phyloP scores from a whole-genome alignment of 2,113 vertebrate species.

The Pungitius pungitius region DNA sequence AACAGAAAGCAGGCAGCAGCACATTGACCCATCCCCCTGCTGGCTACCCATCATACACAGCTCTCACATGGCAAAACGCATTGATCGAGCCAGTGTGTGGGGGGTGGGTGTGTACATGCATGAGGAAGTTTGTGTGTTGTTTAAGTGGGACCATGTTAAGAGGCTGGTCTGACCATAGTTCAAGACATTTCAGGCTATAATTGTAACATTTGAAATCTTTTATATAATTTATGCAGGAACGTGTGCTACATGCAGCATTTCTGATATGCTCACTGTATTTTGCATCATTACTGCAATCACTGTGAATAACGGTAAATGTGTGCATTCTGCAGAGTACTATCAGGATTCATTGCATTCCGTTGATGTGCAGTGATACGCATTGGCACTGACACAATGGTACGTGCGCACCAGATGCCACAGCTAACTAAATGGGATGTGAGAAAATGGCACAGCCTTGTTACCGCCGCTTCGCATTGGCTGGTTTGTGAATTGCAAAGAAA shows the following conservation, averaged over 20 bases:
- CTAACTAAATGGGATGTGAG: slow-evolving; percentile 15
- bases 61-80: slow-evolving; percentile 56
- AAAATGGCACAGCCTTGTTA: slow-evolving; percentile 11
- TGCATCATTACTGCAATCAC: background rate
- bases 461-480: slow-evolving; percentile 9
- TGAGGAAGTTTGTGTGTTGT: slow-evolving; percentile 14
- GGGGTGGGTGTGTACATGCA: slow-evolving; percentile 25
- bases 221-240: background rate
- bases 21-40: slow-evolving; percentile 70
- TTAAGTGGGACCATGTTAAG: slow-evolving; percentile 6
- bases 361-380: background rate
- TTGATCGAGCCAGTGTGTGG: slow-evolving; percentile 64
- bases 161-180: background rate
- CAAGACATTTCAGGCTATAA: background rate
- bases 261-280: background rate
- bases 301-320: background rate
- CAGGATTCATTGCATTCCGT: slow-evolving; percentile 6
- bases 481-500: slow-evolving; percentile 31
- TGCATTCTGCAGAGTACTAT: background rate
- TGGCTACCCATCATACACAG: slow-evolving; percentile 68
- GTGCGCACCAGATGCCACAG: background rate
- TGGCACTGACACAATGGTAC: background rate
- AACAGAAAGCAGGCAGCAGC: slow-evolving; percentile 39
- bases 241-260: background rate
- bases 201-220: slow-evolving; percentile 4